Evolutionary conservation across 2,113 vertebrate species (phyloP).

Genomic region (Neopipo cinnamomea): DNA sequence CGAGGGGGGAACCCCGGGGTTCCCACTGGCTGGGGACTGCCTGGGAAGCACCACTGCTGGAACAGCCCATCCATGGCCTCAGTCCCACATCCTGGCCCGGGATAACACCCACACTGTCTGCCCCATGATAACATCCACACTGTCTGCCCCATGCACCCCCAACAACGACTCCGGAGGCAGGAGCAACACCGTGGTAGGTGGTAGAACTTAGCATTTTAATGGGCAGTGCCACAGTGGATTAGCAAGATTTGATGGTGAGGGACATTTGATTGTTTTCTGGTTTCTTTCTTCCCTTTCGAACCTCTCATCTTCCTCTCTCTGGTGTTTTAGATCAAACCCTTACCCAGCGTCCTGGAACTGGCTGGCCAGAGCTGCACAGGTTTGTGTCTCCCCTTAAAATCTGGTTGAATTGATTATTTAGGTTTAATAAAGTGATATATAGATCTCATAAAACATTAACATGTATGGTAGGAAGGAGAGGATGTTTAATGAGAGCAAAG

Average conservation of each 20-base stretch:
- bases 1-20: fast-evolving
- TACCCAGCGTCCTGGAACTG: too few relatives aligned
- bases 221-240: not conserved
- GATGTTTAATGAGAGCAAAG: not conserved
- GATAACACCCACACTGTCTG: fast-evolving
- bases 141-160: too few relatives aligned
- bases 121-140: fast-evolving
- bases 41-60: fast-evolving
- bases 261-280: fast-evolving
- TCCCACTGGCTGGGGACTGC: not conserved
- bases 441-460: not conserved
- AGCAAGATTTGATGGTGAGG: not conserved
- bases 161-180: fast-evolving
- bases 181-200: too few relatives aligned
- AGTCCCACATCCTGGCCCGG: fast-evolving
- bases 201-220: fast-evolving
- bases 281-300: not conserved
- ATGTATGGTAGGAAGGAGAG: not conserved
- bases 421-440: not conserved
- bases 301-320: not conserved
- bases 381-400: not conserved
- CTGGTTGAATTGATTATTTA: not conserved
- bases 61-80: fast-evolving
- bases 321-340: not conserved
- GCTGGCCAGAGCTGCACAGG: not conserved